Evolutionary conservation across 2,888 invertebrate genomes (phyloP).

Genomic region (Ennomos quercinarius): DNA sequence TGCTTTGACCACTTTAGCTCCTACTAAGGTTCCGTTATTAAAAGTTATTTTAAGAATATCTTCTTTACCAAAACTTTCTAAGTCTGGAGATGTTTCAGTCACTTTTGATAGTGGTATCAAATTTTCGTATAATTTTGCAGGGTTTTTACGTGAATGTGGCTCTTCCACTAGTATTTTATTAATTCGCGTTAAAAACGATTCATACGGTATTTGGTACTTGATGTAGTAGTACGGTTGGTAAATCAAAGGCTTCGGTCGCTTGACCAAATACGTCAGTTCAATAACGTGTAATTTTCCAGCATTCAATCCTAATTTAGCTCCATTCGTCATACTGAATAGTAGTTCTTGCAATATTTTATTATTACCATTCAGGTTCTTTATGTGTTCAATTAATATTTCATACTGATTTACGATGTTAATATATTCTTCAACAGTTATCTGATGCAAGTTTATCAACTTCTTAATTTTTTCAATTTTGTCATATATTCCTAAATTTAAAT

Average conservation of each 20-base stretch:
- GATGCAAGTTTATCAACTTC: slow-evolving; percentile 11
- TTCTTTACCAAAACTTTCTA: slow-evolving; percentile 51
- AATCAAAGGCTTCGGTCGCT: slow-evolving; percentile 52
- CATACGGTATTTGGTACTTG: slow-evolving; percentile 65
- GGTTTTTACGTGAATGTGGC: slow-evolving; percentile 51
- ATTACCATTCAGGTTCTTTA: slow-evolving; percentile 35
- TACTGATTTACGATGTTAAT: slow-evolving; percentile 27
- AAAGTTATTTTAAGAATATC: slow-evolving; percentile 55
- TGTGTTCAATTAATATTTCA: slow-evolving; percentile 30
- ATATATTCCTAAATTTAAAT: not conserved
- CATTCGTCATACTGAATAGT: slow-evolving; percentile 49
- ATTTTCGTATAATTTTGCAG: slow-evolving; percentile 53
- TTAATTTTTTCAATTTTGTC: slow-evolving; percentile 16
- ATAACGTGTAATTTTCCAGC: slow-evolving; percentile 49
- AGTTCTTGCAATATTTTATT: slow-evolving; percentile 43
- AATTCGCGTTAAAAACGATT: slow-evolving; percentile 50
- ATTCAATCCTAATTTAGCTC: slow-evolving; percentile 49
- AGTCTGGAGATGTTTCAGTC: slow-evolving; percentile 55
- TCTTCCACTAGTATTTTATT: slow-evolving; percentile 46
- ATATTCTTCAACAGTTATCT: slow-evolving; percentile 26
- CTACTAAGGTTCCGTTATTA: slow-evolving; percentile 57
- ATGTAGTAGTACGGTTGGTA: slow-evolving; percentile 65
- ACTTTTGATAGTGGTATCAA: slow-evolving; percentile 53
- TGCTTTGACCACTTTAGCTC: slow-evolving; percentile 55
- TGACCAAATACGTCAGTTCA: slow-evolving; percentile 67